Evolutionary conservation across 2,113 vertebrate genomes (phyloP), one percentile per base, ranked within the genome.

Genomic region (Cnemophilus loriae): DNA sequence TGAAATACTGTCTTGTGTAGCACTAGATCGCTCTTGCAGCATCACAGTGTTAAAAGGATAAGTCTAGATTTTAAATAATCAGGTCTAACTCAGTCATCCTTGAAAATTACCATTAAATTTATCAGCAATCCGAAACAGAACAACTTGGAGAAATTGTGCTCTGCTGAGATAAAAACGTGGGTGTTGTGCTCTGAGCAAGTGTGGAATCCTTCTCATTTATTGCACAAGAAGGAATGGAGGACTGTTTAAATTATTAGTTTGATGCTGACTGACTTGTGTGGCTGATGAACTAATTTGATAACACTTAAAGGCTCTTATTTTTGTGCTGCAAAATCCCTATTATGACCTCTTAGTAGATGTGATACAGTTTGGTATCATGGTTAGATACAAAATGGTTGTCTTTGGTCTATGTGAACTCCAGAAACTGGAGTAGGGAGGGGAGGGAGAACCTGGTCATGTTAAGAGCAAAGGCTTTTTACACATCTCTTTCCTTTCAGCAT

Each of bases 401-500:
- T 96, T 69, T 89, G 17, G 9, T 94, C 14, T 95, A 22, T 32
- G 23, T 83, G 76, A 96, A 79, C 73, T 80, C 47, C 73, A 41
- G 81, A 84, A 87, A 42, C 4, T n/a, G 42, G 37, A 32, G 39
- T 39, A 23, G 32, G 26, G 42, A 53, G 33, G 33, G 39, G 13
- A 50, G 35, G 49, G 35, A 33, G 53, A 71, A 64, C 37, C 53
- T 63, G 81, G 22, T 49, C n/a, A 0, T 79, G 8, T 70, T 50
- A 87, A 81, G 52, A 89, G 49, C 33, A 83, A 67, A 88, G 61
- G 15, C 69, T 94, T 80, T 79, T 96, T 94, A 91, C 85, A 23
- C 32, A 57, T 97, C 18, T 97, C 94, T 96, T 97, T 95, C 73
- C n/a, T 97, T 98, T 91, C 96, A 97, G 98, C 87, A 77, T 75